Evolutionary conservation across 2,888 invertebrate genomes (phyloP).

Genomic region (Cephus runcator): DNA sequence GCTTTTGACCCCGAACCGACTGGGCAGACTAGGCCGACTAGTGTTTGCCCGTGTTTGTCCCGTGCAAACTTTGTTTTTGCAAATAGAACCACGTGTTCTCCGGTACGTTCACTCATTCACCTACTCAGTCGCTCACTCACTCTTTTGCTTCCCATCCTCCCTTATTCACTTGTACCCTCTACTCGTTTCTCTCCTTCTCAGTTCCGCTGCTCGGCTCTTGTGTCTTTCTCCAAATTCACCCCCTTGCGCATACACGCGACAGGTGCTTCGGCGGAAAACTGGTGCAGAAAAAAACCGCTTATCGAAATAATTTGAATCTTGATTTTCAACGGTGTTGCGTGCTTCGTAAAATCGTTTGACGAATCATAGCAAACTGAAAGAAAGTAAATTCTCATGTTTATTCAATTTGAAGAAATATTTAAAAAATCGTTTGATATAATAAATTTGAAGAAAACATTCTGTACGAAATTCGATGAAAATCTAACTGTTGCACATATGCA

Average conservation of each 20-base stretch:
- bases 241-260: constrained; percentile 51
- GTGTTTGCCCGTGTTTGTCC: constrained; percentile 58
- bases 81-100: constrained; percentile 59
- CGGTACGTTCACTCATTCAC: constrained; percentile 1
- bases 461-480: neutral
- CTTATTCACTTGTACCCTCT: constrained; percentile 21
- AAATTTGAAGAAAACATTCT: neutral
- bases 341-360: neutral
- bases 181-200: constrained; percentile 31
- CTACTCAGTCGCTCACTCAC: constrained; percentile 19
- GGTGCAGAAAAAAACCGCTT: neutral
- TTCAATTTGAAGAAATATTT: neutral
- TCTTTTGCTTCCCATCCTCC: neutral
- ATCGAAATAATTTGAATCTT: neutral
- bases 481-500: neutral
- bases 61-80: constrained; percentile 63
- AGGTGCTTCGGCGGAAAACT: constrained; percentile 37
- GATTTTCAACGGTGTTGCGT: neutral
- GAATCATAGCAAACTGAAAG: neutral
- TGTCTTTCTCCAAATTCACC: constrained; percentile 33
- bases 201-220: constrained; percentile 11
- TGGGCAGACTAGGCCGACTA: constrained; percentile 44
- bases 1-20: constrained; percentile 52
- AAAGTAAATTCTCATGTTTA: neutral
- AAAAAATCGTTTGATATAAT: neutral